These are phyloP conservation scores for Cliona cf. orientalis DNA, from an alignment of 37 sponge, comb jelly and placozoan genomes.

Conservation along the genomic window DNA sequence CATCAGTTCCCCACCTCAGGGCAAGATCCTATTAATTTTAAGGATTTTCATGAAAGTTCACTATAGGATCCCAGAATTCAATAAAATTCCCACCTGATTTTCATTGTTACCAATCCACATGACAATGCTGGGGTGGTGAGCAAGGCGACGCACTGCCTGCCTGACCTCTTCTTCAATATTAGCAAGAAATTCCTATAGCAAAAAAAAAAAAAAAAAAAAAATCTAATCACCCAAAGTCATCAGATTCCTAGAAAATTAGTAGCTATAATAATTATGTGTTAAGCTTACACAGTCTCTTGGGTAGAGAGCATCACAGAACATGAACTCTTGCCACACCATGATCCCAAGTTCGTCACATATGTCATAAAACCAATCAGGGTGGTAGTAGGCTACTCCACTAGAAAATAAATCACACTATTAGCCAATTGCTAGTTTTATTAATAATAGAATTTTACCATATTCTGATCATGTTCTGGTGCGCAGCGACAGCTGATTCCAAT, in stretches of 20 bases:
- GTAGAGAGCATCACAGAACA: conserved; percentile 95
- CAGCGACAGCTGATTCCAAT: conserved; percentile 65
- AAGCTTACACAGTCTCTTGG: conserved; percentile 82
- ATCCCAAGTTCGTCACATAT: conserved; percentile 91
- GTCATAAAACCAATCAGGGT: conserved; percentile 91
- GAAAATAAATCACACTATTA: background rate
- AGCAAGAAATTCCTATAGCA: conserved; percentile 73
- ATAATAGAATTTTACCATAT: conserved; percentile 63
- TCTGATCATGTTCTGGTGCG: conserved; percentile 93
- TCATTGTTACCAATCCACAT: conserved; percentile 99
- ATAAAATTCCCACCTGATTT: conserved; percentile 73
- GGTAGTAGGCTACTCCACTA: conserved; percentile 97
- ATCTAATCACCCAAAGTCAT: background rate
- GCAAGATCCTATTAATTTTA: too few relatives aligned
- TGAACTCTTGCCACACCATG: conserved; percentile 99
- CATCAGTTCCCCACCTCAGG: background rate
- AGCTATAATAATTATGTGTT: background rate
- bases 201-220: background rate
- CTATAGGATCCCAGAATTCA: background rate
- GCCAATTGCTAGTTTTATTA: background rate
- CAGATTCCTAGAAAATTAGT: background rate
- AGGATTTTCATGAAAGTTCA: too few relatives aligned
- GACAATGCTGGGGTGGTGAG: conserved; percentile 85
- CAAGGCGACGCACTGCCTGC: conserved; percentile 76
- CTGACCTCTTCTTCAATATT: conserved; percentile 81